Conservation (phyloP, 1,140 invertebrate genomes). For the Drosophila teissieri region DNA sequence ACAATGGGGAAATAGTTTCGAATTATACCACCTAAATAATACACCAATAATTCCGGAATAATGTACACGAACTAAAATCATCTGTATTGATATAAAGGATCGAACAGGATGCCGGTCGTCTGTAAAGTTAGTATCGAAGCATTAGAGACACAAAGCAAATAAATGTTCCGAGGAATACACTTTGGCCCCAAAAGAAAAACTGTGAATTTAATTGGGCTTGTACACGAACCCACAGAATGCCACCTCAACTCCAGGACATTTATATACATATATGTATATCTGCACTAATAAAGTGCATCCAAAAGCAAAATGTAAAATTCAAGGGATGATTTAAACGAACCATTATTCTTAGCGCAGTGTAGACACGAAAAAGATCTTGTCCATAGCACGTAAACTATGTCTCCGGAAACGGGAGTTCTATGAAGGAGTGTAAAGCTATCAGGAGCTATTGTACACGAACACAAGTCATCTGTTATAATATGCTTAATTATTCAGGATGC, state of each 20-base stretch:
- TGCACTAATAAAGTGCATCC: neutral
- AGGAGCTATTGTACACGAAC: conserved; percentile 39
- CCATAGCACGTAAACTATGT: conserved; percentile 3
- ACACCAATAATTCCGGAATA: too few relatives aligned
- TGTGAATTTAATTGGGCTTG: too few relatives aligned
- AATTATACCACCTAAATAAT: too few relatives aligned
- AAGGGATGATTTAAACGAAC: neutral
- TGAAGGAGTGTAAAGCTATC: too few relatives aligned
- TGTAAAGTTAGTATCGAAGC: conserved; percentile 40
- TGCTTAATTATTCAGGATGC: conserved; percentile 55
- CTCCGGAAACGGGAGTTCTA: neutral
- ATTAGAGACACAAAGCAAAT: conserved; percentile 48
- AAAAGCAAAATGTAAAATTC: neutral
- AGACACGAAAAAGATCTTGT: neutral
- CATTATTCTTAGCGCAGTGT: neutral
- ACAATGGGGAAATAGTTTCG: too few relatives aligned
- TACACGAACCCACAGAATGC: conserved; percentile 14
- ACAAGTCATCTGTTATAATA: conserved; percentile 43
- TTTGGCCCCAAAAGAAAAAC: conserved; percentile 48
- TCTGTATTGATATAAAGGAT: conserved; percentile 32
- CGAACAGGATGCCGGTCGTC: conserved; percentile 1
- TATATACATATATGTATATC: neutral
- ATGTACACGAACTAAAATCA: conserved; percentile 51
- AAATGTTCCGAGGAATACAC: conserved; percentile 24
- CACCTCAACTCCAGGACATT: conserved; percentile 1